These are phyloP conservation scores for Drosophila novamexicana DNA, from an alignment of 1,140 invertebrate genomes.

Conservation along the genomic window DNA sequence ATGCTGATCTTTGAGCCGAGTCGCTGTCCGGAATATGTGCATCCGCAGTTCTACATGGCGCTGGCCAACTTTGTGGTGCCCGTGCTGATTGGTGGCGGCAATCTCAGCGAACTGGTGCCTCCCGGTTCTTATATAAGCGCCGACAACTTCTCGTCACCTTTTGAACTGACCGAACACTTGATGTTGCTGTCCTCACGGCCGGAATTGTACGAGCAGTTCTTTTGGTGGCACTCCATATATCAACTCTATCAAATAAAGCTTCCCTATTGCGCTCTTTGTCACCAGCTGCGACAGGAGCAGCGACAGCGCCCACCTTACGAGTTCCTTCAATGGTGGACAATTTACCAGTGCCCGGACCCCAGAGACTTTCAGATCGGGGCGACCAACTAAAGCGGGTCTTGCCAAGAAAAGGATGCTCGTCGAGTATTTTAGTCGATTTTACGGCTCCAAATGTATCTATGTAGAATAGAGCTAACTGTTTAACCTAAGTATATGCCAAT, in stretches of 20 bases:
- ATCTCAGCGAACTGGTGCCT: conserved; percentile 37
- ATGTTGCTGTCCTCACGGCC: neutral
- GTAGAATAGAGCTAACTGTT: no score
- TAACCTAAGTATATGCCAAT: no score
- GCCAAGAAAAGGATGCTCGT: no score
- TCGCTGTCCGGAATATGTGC: conserved; percentile 55
- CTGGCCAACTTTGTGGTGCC: conserved; percentile 49
- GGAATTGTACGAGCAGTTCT: conserved; percentile 41
- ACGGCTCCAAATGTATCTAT: no score
- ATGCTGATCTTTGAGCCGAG: conserved; percentile 57
- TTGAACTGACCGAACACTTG: conserved; percentile 22
- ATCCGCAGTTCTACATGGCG: conserved; percentile 48
- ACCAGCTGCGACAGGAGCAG: neutral
- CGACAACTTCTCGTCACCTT: conserved; percentile 14
- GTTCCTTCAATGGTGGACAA: conserved; percentile 52
- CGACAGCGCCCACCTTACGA: neutral
- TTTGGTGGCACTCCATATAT: conserved; percentile 66
- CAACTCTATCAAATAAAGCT: conserved; percentile 13
- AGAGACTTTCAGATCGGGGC: neutral
- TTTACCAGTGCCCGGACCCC: conserved; percentile 34
- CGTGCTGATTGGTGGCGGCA: conserved; percentile 48
- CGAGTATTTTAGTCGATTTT: no score
- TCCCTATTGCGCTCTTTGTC: conserved; percentile 58
- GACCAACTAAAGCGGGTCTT: neutral
- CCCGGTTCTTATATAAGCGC: conserved; percentile 43